These are phyloP conservation scores for Paralichthys olivaceus DNA, from an alignment of 2,113 vertebrate genomes.

Conservation along the genomic window DNA sequence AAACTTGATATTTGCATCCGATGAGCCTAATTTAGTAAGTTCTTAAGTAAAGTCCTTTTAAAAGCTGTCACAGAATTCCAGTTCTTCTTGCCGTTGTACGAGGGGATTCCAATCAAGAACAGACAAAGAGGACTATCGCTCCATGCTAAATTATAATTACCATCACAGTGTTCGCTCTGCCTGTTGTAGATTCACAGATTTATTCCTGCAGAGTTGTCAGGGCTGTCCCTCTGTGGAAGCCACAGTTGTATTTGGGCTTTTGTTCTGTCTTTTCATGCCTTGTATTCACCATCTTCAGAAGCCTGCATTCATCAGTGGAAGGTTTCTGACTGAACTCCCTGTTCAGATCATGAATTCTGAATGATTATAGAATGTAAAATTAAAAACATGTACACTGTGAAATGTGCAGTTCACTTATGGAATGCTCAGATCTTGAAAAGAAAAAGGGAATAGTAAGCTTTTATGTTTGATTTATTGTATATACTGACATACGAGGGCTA, in stretches of 20 bases:
- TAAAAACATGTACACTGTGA: neutral
- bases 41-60: conserved; percentile 39
- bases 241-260: neutral
- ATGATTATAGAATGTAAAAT: neutral
- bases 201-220: conserved; percentile 2
- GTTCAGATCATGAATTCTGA: neutral
- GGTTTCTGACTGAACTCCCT: neutral
- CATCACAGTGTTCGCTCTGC: neutral
- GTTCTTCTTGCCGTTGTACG: neutral
- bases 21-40: conserved; percentile 33
- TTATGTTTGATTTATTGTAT: neutral
- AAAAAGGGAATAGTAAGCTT: neutral
- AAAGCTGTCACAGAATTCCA: conserved; percentile 7
- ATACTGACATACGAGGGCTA: neutral
- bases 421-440: neutral
- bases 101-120: neutral
- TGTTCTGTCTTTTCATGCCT: neutral
- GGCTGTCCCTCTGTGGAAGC: neutral
- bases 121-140: conserved; percentile 9
- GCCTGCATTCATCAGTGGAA: neutral
- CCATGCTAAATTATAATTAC: conserved; percentile 13
- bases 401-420: neutral
- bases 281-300: neutral
- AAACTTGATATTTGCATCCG: conserved; percentile 49
- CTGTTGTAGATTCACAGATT: conserved; percentile 6